These are phyloP conservation scores for Phaedon cochleariae DNA, from an alignment of 2,888 invertebrate species.

Conservation along the genomic window DNA sequence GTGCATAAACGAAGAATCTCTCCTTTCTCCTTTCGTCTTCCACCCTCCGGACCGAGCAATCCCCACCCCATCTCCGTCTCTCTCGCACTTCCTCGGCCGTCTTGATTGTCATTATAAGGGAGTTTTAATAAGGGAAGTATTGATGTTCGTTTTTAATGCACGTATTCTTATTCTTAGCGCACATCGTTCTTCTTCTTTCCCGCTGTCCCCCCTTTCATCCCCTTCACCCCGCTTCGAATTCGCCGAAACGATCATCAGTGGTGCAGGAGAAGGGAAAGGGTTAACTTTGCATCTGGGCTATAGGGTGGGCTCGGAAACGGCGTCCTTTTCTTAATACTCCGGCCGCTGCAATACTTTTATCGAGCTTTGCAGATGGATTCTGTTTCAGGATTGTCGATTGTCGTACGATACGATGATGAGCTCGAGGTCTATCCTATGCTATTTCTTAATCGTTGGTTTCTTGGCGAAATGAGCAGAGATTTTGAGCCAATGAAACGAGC, in stretches of 20 bases:
- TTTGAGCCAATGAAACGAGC: too few species aligned
- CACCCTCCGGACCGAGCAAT: constrained; percentile 41
- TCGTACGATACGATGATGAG: too few species aligned
- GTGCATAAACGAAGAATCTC: constrained; percentile 62
- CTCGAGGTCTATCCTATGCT: too few species aligned
- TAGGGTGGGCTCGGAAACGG: too few species aligned
- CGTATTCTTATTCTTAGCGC: constrained; percentile 61
- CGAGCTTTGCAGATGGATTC: too few species aligned
- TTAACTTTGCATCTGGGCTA: constrained; percentile 14
- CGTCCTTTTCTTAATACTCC: too few species aligned
- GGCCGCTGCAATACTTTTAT: too few species aligned
- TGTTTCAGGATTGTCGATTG: too few species aligned
- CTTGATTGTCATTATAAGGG: constrained; percentile 63
- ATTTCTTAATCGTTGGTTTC: too few species aligned
- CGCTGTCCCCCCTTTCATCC: constrained; percentile 24
- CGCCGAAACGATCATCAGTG: constrained; percentile 34
- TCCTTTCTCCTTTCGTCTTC: constrained; percentile 49
- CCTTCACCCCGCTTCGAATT: constrained; percentile 28
- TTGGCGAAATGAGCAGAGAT: too few species aligned
- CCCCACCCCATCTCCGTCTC: constrained; percentile 47
- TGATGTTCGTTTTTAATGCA: constrained; percentile 63
- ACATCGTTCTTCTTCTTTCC: constrained; percentile 50
- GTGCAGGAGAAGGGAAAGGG: constrained; percentile 24
- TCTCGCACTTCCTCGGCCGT: constrained; percentile 54
- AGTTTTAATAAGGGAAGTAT: constrained; percentile 63